These are phyloP conservation scores for Manis pentadactyla DNA, from an alignment of 2,797 vertebrate genomes.

Conservation along the genomic window DNA sequence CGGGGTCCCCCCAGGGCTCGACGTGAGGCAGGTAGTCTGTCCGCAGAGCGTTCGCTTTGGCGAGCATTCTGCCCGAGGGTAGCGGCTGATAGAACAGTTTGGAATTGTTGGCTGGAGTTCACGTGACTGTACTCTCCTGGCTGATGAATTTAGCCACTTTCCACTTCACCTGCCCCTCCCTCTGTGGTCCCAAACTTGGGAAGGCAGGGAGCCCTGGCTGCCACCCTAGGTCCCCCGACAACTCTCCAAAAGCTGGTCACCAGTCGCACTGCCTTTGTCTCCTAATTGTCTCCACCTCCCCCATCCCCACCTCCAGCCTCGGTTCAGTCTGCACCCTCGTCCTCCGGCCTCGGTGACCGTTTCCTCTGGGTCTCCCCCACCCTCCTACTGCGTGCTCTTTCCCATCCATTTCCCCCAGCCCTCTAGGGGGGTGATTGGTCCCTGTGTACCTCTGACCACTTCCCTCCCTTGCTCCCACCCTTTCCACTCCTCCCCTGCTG, in stretches of 20 bases:
- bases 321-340: neutral
- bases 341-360: neutral
- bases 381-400: neutral
- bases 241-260: neutral
- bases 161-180: neutral
- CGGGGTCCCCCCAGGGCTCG: too few species aligned
- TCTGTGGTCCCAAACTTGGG: neutral
- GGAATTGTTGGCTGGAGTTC: neutral
- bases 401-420: too few species aligned
- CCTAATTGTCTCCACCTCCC: accelerated
- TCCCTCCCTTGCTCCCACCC: neutral
- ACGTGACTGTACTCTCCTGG: accelerated
- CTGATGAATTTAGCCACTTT: neutral
- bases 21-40: too few species aligned
- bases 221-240: neutral
- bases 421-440: neutral
- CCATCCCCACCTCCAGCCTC: accelerated
- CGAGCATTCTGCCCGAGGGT: accelerated
- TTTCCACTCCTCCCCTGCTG: neutral
- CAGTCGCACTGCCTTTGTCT: neutral
- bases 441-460: neutral
- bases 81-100: neutral
- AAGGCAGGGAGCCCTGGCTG: neutral
- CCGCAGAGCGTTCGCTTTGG: too few species aligned
- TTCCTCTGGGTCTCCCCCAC: neutral